phyloP scores from a whole-genome alignment of 2,113 vertebrate genomes.

The Calypte anna region DNA sequence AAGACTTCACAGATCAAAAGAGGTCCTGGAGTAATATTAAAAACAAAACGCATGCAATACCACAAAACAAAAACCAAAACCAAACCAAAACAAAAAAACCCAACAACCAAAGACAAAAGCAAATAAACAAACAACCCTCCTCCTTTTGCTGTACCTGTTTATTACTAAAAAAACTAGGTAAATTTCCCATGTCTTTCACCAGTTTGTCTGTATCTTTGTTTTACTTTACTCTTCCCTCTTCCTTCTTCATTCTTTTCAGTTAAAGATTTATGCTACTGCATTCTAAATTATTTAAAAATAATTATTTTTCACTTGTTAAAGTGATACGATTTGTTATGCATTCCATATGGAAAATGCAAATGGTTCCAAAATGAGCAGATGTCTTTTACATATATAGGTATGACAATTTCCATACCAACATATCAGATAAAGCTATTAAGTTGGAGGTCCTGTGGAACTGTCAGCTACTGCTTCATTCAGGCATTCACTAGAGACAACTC shows the following conservation, averaged over 20 bases:
- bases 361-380: neutral
- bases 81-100: no score
- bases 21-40: neutral
- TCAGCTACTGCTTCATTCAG: neutral
- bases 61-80: no score
- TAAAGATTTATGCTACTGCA: neutral
- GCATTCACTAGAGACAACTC: neutral
- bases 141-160: accelerated
- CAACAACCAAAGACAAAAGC: no score
- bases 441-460: neutral
- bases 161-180: neutral
- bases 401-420: neutral
- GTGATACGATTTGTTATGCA: neutral
- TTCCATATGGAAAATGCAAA: neutral
- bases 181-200: neutral
- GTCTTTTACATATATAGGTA: neutral
- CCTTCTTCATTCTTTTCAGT: neutral
- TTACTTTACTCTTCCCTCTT: neutral
- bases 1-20: neutral
- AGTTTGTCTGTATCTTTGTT: neutral
- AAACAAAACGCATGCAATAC: neutral
- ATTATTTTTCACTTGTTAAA: neutral
- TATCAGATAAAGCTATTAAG: neutral
- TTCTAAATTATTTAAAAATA: neutral
- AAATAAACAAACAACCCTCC: neutral